These are phyloP conservation scores for Vipera latastei DNA, from an alignment of 2,797 vertebrate species.

Conservation along the genomic window DNA sequence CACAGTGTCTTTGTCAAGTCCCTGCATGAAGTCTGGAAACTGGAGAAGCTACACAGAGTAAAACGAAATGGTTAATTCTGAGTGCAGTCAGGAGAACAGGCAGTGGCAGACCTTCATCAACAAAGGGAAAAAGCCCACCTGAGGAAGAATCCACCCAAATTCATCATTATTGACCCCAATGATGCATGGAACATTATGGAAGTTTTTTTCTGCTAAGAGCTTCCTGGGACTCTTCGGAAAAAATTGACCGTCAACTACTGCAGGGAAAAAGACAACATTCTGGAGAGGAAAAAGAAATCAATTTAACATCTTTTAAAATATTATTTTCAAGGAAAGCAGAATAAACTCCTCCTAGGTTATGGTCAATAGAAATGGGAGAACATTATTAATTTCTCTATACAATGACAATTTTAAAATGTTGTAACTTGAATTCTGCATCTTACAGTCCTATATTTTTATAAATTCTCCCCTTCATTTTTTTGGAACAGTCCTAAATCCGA, in stretches of 20 bases:
- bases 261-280: background rate
- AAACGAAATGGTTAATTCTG: background rate
- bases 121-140: background rate
- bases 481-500: background rate
- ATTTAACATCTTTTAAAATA: background rate
- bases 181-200: conserved; percentile 9
- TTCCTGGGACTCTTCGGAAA: conserved; percentile 4
- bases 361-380: background rate
- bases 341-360: background rate
- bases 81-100: no score
- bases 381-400: background rate
- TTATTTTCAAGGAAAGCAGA: background rate
- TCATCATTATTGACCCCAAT: conserved; percentile 29
- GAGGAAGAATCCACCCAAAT: conserved; percentile 27
- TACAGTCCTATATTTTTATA: background rate
- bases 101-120: background rate
- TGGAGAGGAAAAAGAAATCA: background rate
- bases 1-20: background rate
- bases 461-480: background rate
- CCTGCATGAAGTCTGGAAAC: background rate
- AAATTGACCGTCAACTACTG: background rate
- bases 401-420: background rate
- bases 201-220: conserved; percentile 32
- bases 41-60: background rate
- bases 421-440: background rate